A percentile compares a stretch with the other conserved stretches of the same genome.
phyloP scores from a whole-genome alignment of 2,113 vertebrate species.

The Ceyx melanurus region DNA sequence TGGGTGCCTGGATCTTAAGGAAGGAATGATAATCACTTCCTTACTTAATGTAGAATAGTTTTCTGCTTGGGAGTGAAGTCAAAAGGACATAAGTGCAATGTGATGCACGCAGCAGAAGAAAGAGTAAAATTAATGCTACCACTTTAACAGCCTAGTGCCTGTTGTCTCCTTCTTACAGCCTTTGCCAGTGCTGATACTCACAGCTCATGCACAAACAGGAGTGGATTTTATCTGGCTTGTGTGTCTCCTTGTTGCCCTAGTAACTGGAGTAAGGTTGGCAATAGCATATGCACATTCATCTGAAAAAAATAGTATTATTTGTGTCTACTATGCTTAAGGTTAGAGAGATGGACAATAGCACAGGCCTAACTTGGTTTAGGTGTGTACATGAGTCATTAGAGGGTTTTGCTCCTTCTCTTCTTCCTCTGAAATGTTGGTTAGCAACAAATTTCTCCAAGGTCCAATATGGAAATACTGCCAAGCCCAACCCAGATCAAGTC shows the following conservation, averaged over 20 bases:
- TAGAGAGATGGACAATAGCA: not conserved
- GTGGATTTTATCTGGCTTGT: not conserved
- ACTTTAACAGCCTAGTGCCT: not conserved
- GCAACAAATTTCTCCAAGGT: not conserved
- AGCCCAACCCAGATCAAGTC: not conserved
- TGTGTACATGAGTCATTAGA: not conserved
- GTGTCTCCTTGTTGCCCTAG: constrained; percentile 6
- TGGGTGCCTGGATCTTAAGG: not conserved
- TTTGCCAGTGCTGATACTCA: not conserved
- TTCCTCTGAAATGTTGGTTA: not conserved
- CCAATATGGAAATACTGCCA: not conserved
- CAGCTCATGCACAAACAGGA: not conserved
- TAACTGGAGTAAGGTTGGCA: not conserved
- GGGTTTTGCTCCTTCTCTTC: not conserved
- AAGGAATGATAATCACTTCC: not conserved
- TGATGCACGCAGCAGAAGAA: not conserved
- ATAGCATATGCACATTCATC: not conserved
- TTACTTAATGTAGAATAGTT: not conserved
- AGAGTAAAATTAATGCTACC: not conserved
- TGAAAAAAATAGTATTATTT: not conserved
- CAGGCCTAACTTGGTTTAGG: not conserved
- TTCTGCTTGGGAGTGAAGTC: not conserved
- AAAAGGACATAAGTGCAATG: not conserved
- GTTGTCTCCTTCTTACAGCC: not conserved
- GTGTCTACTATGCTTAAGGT: not conserved